Evolutionary conservation across 23 tunicate genomes (phyloP), one percentile per base, ranked within the genome.

Genomic region (Ascidia mentula): DNA sequence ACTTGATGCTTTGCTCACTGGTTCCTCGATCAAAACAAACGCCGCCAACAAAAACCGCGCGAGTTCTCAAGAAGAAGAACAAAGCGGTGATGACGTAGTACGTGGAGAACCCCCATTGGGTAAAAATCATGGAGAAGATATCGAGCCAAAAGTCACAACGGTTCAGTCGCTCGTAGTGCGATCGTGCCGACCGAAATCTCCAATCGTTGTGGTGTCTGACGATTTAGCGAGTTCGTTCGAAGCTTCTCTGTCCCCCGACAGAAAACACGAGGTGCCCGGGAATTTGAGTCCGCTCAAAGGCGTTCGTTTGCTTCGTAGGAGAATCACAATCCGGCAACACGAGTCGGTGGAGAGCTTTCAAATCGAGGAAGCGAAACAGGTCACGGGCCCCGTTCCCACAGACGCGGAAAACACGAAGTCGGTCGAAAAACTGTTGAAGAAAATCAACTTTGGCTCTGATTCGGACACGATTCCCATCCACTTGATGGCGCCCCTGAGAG

Each of bases 211-310:
- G 20, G 73, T 73, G 33, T 38, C 82, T 4, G 40, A 73, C 2
- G 65, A 53, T 9, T 28, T 53, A 26, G 4, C 7, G 65, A 9
- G 24, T 9, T 53, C 13, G 13, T 3, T 53, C 24, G 13, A 53
- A 31, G 31, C 40, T 40, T 38, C 37, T 36, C 69, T 77, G 17
- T 17, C 42, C 15, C 69, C 73, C 36, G 3, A 20, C n/a, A 82
- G 39, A 46, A 70, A 38, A 17, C 61, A 79, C 26, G 33, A 34
- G 17, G 79, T 31, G 12, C 5, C 40, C 30, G 90, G 84, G 8
- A 36, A 78, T 35, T 18, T 86, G 24, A 86, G 90, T 46, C 90
- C 90, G 24, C 39, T 86, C 13, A 86, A 86, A 72, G 90, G 90
- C 20, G 59, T 86, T 72, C 46, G 80, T 0, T 42, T 86, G 20